Evolutionary conservation across 2,797 vertebrate species (phyloP).

Genomic region (Pangasius sanitwongsei): DNA sequence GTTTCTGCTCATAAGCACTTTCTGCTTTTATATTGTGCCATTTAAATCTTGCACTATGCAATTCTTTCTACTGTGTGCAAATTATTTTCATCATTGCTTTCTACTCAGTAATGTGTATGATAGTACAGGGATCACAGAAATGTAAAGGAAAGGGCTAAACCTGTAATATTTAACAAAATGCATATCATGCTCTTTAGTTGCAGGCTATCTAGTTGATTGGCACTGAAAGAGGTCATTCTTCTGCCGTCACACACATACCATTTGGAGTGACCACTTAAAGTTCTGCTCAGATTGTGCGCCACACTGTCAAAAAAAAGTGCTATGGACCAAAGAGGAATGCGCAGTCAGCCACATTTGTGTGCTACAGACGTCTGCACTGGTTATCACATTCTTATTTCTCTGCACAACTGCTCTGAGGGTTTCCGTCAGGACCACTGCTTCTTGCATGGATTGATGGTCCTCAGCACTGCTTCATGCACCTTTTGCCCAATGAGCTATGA

Average conservation of each 20-base stretch:
- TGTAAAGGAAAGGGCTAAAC: background rate
- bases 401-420: conserved; percentile 54
- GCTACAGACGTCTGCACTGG: conserved; percentile 60
- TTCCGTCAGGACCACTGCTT: conserved; percentile 43
- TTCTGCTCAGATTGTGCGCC: background rate
- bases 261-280: conserved; percentile 36
- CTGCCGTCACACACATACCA: conserved; percentile 36
- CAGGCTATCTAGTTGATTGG: conserved; percentile 12
- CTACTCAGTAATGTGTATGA: conserved; percentile 3
- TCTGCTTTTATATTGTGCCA: background rate
- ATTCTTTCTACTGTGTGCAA: background rate
- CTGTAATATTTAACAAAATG: background rate
- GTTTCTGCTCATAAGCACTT: conserved; percentile 2
- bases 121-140: background rate
- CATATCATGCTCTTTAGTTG: background rate
- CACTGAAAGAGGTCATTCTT: conserved; percentile 5
- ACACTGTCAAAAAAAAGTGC: conserved; percentile 22
- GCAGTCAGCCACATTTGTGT: conserved; percentile 56
- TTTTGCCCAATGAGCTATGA: conserved; percentile 21
- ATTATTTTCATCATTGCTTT: conserved; percentile 10
- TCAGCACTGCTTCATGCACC: background rate
- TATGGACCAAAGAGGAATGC: conserved; percentile 69
- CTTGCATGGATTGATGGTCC: conserved; percentile 21
- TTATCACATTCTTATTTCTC: conserved; percentile 71
- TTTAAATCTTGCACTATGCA: background rate